These are phyloP conservation scores for Rhimphoctona megacephalus DNA, from an alignment of 2,888 invertebrate species.

Conservation along the genomic window DNA sequence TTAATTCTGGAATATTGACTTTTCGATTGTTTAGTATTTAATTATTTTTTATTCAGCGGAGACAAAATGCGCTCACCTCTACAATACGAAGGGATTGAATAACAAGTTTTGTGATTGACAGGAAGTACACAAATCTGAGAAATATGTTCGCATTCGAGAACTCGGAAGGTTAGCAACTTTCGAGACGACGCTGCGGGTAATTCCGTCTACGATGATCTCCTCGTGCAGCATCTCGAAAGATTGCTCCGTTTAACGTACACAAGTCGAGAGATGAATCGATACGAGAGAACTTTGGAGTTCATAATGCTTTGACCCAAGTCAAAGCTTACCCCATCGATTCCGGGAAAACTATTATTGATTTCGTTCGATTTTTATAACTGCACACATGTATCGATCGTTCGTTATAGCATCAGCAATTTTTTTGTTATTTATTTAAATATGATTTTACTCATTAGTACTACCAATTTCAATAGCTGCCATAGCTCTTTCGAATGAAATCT, in stretches of 20 bases:
- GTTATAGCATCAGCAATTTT: not conserved
- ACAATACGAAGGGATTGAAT: slow-evolving; percentile 4
- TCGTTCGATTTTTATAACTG: slow-evolving; percentile 34
- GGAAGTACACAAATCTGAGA: slow-evolving; percentile 14
- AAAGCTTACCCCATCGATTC: slow-evolving; percentile 36
- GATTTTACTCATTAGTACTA: not conserved
- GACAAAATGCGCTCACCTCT: not conserved
- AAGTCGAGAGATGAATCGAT: slow-evolving; percentile 27
- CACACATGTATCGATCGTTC: not conserved
- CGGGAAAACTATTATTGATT: slow-evolving; percentile 32
- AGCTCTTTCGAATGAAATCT: not conserved
- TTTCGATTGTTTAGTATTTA: not conserved
- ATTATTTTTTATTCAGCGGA: not conserved
- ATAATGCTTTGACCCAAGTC: slow-evolving; percentile 39
- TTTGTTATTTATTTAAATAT: not conserved
- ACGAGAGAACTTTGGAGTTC: slow-evolving; percentile 46
- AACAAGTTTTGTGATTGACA: slow-evolving; percentile 9
- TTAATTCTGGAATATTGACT: not conserved
- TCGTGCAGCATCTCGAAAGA: slow-evolving; percentile 60
- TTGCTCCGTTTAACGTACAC: slow-evolving; percentile 31
- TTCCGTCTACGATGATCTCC: slow-evolving; percentile 68
- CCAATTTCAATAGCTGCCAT: not conserved
- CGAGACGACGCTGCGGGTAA: slow-evolving; percentile 72
- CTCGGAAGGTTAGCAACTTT: slow-evolving; percentile 77
- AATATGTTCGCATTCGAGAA: slow-evolving; percentile 28